Percentiles rank a stretch among this genome's conserved stretches.
Conservation (phyloP, 2,113 vertebrate species). For the Gymnocephalus cernua region DNA sequence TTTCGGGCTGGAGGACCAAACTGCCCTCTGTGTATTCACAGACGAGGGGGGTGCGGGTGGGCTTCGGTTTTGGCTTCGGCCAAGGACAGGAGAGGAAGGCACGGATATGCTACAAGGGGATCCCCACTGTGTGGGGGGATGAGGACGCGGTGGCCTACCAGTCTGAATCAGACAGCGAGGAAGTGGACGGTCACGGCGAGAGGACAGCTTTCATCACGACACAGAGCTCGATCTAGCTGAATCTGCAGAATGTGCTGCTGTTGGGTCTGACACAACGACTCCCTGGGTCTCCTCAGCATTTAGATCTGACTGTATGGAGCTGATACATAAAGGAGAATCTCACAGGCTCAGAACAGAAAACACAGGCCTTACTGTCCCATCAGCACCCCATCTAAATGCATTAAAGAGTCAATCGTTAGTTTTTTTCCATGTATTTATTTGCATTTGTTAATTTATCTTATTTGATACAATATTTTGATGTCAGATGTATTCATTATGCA, state of each 20-base stretch:
- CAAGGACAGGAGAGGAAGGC: conserved; percentile 75
- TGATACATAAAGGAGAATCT: conserved; percentile 8
- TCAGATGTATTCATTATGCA: conserved; percentile 33
- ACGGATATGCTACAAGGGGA: conserved; percentile 92
- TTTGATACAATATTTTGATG: conserved; percentile 4
- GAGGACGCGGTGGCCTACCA: conserved; percentile 83
- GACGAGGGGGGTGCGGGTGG: conserved; percentile 64
- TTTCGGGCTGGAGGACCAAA: conserved; percentile 88
- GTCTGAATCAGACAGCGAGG: conserved; percentile 93
- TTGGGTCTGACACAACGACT: background rate
- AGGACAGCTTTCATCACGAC: conserved; percentile 98
- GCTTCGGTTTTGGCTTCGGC: conserved; percentile 75
- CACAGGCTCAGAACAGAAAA: conserved; percentile 1
- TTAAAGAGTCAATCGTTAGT: background rate
- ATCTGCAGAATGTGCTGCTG: conserved; percentile 12
- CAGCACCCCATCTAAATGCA: conserved; percentile 20
- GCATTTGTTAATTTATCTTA: conserved; percentile 32
- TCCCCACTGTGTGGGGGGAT: conserved; percentile 95
- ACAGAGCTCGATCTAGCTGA: conserved; percentile 91
- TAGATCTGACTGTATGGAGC: conserved; percentile 17
- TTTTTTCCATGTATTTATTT: conserved; percentile 51
- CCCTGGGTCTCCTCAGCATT: conserved; percentile 3
- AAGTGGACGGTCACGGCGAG: conserved; percentile 89
- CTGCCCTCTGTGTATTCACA: conserved; percentile 88
- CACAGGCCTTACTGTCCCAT: conserved; percentile 54